Conservation (phyloP, 2,113 vertebrate genomes). For the Motacilla tschutschensis region DNA sequence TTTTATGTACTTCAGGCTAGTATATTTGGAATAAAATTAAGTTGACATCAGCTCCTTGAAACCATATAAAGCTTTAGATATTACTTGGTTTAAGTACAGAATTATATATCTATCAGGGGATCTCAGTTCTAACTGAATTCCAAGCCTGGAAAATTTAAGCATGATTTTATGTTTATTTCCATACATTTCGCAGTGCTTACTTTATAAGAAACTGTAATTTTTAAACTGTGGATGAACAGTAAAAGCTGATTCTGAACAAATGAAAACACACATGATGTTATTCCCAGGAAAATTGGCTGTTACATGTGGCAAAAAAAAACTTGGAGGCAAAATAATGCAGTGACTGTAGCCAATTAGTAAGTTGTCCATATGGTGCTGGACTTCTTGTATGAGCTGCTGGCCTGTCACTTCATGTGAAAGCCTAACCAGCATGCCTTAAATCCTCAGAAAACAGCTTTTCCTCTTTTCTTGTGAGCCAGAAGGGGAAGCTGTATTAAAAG, state of each 20-base stretch:
- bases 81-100: neutral
- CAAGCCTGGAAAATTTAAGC: neutral
- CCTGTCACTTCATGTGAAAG: neutral
- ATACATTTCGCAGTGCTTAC: neutral
- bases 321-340: neutral
- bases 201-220: conserved; percentile 1
- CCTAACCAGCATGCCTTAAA: neutral
- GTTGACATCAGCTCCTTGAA: neutral
- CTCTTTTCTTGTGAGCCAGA: neutral
- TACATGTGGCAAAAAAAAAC: neutral
- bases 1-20: neutral
- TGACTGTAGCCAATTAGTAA: neutral
- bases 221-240: conserved; percentile 12
- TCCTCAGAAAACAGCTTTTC: neutral
- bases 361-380: neutral
- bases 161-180: conserved; percentile 6
- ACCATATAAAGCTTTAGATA: neutral
- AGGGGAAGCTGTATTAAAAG: neutral
- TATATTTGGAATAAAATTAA: conserved; percentile 8
- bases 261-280: conserved; percentile 10
- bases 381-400: neutral
- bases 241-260: conserved; percentile 23
- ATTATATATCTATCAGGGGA: neutral
- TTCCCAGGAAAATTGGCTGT: neutral
- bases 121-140: neutral